These are phyloP conservation scores for Archivesica marissinica DNA, from an alignment of 1,140 invertebrate species.

Conservation along the genomic window DNA sequence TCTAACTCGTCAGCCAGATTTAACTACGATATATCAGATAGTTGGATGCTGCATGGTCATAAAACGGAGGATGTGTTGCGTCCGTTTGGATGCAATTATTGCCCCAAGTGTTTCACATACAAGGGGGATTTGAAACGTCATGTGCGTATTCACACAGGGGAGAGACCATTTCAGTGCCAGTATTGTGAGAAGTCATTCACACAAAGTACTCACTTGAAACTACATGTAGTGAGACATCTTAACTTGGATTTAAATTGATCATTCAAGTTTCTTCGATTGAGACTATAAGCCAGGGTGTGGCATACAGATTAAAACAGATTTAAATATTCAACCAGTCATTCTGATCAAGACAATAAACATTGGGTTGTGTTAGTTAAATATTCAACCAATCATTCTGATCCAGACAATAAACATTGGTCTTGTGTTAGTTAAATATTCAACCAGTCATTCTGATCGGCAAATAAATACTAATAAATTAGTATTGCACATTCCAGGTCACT, in stretches of 20 bases:
- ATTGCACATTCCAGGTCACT: too few relatives aligned
- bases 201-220: slow-evolving; percentile 34
- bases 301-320: too few relatives aligned
- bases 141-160: slow-evolving; percentile 36
- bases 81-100: slow-evolving; percentile 37
- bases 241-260: background rate
- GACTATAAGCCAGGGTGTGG: too few relatives aligned
- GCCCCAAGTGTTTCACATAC: slow-evolving; percentile 29
- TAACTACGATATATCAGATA: background rate
- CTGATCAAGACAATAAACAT: too few relatives aligned
- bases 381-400: too few relatives aligned
- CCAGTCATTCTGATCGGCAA: too few relatives aligned
- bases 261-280: too few relatives aligned
- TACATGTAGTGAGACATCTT: slow-evolving; percentile 34
- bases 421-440: too few relatives aligned
- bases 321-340: too few relatives aligned
- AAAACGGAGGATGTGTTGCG: background rate
- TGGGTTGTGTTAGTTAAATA: too few relatives aligned
- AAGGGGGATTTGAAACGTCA: slow-evolving; percentile 37
- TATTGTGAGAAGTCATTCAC: slow-evolving; percentile 35
- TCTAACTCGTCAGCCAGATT: background rate
- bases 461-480: too few relatives aligned
- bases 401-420: too few relatives aligned
- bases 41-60: slow-evolving; percentile 11
- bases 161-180: slow-evolving; percentile 40